Conservation (phyloP, 2,113 vertebrate species). For the Natator depressus region DNA sequence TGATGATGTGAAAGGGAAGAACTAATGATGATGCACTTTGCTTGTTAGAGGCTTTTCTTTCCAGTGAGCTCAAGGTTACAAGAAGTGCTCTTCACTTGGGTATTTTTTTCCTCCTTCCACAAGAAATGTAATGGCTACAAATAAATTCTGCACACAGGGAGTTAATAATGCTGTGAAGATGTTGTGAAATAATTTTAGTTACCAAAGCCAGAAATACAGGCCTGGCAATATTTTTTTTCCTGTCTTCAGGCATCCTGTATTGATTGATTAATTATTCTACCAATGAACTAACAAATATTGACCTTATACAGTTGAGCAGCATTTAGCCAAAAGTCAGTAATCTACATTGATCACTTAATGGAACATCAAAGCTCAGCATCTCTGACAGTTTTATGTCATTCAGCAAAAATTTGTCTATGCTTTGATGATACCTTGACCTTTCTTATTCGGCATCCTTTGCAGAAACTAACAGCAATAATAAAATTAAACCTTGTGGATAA, state of each 20-base stretch:
- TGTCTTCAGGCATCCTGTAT: conserved; percentile 85
- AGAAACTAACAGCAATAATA: conserved; percentile 73
- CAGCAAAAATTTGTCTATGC: conserved; percentile 83
- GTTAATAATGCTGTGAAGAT: conserved; percentile 75
- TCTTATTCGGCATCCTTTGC: conserved; percentile 72
- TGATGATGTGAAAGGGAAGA: conserved; percentile 78
- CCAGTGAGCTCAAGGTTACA: conserved; percentile 74
- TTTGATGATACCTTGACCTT: conserved; percentile 91
- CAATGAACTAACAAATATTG: conserved; percentile 98
- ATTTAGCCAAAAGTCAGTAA: conserved; percentile 88
- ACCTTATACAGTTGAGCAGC: conserved; percentile 89
- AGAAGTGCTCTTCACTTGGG: conserved; percentile 66
- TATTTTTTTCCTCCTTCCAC: conserved; percentile 38
- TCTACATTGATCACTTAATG: conserved; percentile 96
- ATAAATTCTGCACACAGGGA: conserved; percentile 71
- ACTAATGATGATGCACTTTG: conserved; percentile 83
- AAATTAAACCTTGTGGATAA: conserved; percentile 75
- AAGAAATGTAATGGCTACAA: conserved; percentile 50
- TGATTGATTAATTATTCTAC: conserved; percentile 97
- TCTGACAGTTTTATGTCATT: conserved; percentile 94
- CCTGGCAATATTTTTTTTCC: conserved; percentile 77
- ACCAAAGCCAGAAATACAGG: conserved; percentile 68
- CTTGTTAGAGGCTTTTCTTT: conserved; percentile 82
- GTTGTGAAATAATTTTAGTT: conserved; percentile 73
- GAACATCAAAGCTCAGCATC: conserved; percentile 92